Conservation (phyloP, 2,113 vertebrate species). For the Clupea harengus region DNA sequence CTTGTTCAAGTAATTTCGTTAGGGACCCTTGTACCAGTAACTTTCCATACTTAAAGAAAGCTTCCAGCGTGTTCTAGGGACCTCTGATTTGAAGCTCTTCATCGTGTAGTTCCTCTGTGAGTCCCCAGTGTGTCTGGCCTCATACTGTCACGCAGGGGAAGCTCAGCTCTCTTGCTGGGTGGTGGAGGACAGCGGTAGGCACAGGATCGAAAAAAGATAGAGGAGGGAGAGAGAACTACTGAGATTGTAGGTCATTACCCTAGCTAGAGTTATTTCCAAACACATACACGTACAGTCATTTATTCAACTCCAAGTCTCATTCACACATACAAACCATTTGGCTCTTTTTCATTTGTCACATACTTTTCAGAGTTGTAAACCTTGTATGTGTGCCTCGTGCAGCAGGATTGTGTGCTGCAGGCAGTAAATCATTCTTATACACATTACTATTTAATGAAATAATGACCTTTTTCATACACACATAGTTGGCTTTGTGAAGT, state of each 20-base stretch:
- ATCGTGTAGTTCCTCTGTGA: not conserved
- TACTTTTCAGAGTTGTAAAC: not conserved
- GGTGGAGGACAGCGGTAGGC: not conserved
- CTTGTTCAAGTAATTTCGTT: not conserved
- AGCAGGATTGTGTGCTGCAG: not conserved
- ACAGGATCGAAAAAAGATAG: not conserved
- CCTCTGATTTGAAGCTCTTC: not conserved
- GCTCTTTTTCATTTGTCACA: not conserved
- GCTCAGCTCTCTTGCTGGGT: not conserved
- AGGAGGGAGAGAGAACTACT: not conserved
- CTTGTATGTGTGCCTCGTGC: not conserved
- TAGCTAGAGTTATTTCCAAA: not conserved
- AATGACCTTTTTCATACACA: not conserved
- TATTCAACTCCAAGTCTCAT: not conserved
- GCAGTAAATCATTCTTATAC: not conserved
- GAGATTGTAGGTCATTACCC: not conserved
- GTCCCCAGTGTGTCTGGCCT: not conserved
- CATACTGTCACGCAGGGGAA: slow-evolving; percentile 1
- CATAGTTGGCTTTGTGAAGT: not conserved
- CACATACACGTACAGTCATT: too few species aligned
- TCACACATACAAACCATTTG: not conserved
- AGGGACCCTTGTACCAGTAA: not conserved
- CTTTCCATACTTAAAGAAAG: not conserved
- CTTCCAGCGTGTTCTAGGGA: not conserved
- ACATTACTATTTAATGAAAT: not conserved